Evolutionary conservation across 2,888 invertebrate species (phyloP).

Genomic region (Catocala fraxini): DNA sequence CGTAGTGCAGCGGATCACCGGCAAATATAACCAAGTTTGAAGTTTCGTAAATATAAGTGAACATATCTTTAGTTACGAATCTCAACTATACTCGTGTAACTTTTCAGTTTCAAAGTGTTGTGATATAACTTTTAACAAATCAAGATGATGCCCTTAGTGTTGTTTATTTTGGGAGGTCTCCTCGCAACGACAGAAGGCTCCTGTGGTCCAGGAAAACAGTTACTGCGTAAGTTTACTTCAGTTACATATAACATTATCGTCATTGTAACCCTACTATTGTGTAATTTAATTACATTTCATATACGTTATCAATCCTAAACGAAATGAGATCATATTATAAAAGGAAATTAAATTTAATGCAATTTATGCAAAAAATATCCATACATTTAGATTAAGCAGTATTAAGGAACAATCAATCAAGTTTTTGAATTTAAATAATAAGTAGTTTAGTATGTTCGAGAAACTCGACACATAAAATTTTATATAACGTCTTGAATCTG

Average conservation of each 20-base stretch:
- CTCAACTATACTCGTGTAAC: slow-evolving; percentile 76
- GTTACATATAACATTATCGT: too few relatives aligned
- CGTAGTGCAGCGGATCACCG: slow-evolving; percentile 84
- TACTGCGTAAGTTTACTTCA: slow-evolving; percentile 76
- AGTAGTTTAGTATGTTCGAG: slow-evolving; percentile 4
- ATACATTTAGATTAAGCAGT: slow-evolving; percentile 11
- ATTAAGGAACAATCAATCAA: slow-evolving; percentile 6
- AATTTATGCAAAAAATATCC: slow-evolving; percentile 6
- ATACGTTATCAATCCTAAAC: background rate
- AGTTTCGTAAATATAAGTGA: slow-evolving; percentile 86
- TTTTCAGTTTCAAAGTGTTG: slow-evolving; percentile 81
- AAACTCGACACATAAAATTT: slow-evolving; percentile 15
- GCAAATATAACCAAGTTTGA: slow-evolving; percentile 72
- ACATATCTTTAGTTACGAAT: slow-evolving; percentile 82
- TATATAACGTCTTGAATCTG: slow-evolving; percentile 16
- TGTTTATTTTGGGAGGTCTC: slow-evolving; percentile 83
- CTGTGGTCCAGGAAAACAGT: slow-evolving; percentile 80
- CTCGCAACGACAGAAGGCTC: slow-evolving; percentile 78
- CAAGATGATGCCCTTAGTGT: slow-evolving; percentile 85
- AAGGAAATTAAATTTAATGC: background rate
- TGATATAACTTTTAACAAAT: slow-evolving; percentile 67
- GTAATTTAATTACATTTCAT: slow-evolving; percentile 18
- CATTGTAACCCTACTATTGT: too few relatives aligned
- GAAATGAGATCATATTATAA: slow-evolving; percentile 6
- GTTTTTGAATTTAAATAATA: slow-evolving; percentile 16